Evolutionary conservation across 2,113 vertebrate species (phyloP).

Genomic region (Phylloscopus trochilus): DNA sequence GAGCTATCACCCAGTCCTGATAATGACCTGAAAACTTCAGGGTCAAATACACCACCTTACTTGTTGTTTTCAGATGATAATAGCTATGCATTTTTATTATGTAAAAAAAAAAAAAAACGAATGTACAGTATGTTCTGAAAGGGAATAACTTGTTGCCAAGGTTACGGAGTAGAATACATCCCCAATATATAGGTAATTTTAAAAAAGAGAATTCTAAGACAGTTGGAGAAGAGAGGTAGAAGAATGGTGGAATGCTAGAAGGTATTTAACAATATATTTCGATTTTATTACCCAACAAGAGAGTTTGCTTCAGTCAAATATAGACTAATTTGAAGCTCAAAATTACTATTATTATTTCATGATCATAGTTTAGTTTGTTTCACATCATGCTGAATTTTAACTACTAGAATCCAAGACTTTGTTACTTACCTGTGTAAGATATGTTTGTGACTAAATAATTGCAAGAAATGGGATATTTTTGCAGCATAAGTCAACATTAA

Average conservation of each 20-base stretch:
- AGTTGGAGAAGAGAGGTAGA: neutral
- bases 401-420: neutral
- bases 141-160: slow-evolving; percentile 42
- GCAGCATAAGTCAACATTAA: neutral
- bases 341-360: neutral
- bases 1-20: neutral
- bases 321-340: neutral
- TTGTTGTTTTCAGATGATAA: slow-evolving; percentile 20
- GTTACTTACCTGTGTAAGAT: neutral
- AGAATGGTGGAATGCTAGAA: neutral
- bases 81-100: neutral
- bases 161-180: slow-evolving; percentile 17
- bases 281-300: neutral
- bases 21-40: slow-evolving; percentile 8
- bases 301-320: neutral
- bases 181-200: neutral
- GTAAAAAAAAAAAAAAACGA: slow-evolving; percentile 10
- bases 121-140: slow-evolving; percentile 5
- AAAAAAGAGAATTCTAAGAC: neutral
- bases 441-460: neutral
- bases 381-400: neutral
- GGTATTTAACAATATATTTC: neutral
- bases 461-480: neutral
- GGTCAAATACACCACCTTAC: neutral
- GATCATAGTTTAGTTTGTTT: neutral